Conservation (phyloP, 1,140 invertebrate genomes). For the Drosophila asahinai region DNA sequence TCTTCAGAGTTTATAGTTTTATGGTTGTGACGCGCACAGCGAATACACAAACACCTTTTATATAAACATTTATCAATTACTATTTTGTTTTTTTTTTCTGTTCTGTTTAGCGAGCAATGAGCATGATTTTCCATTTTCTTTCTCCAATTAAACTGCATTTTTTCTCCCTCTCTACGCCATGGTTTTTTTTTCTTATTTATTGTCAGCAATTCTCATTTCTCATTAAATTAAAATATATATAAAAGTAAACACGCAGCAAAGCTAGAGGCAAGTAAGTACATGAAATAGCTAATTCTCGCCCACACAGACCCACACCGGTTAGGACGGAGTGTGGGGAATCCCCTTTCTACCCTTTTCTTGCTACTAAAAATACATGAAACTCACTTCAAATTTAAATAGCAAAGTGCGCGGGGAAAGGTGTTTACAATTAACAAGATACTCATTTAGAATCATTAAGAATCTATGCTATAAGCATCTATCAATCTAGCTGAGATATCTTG, state of each 20-base stretch:
- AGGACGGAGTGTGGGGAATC: constrained; percentile 55
- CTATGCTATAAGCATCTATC: no score
- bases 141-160: constrained; percentile 9
- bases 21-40: constrained; percentile 11
- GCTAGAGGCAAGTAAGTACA: constrained; percentile 57
- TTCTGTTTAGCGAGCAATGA: constrained; percentile 23
- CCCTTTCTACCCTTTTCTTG: background rate
- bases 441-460: no score
- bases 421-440: background rate
- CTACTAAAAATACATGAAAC: constrained; percentile 18
- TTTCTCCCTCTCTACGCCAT: constrained; percentile 7
- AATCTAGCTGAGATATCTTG: no score
- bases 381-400: constrained; percentile 27
- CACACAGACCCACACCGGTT: constrained; percentile 17
- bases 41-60: constrained; percentile 21
- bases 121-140: constrained; percentile 10
- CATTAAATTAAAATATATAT: constrained; percentile 20
- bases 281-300: constrained; percentile 24
- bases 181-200: constrained; percentile 53
- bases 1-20: background rate
- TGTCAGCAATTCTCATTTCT: constrained; percentile 70
- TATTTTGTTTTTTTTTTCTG: constrained; percentile 10
- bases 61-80: constrained; percentile 23
- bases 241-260: constrained; percentile 16
- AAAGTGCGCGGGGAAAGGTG: background rate